Evolutionary conservation across 2,888 invertebrate species (phyloP), one percentile per base, ranked within the genome.

Genomic region (Rhingia campestris): DNA sequence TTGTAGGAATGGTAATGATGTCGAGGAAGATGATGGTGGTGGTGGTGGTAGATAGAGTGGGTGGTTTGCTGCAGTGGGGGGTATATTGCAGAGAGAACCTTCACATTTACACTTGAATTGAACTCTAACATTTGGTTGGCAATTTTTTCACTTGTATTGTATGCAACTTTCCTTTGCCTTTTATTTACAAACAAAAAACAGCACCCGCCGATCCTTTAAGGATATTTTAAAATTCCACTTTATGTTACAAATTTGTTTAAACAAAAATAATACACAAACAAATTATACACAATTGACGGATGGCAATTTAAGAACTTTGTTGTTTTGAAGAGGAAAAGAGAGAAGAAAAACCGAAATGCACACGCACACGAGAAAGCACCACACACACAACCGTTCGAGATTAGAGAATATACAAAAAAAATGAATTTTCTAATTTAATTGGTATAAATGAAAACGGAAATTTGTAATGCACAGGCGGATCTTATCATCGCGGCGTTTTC

Each of bases 401-500:
- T 37, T 22, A 22, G 22, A 22, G 22, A 22, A 22, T 22, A 22
- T 22, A 22, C 22, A 22, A 22, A 22, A 22, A 22, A 80, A 79
- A 39, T n/a, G 22, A 49, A 49, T 9, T 66, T 76, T 76, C 53
- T 58, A 41, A 22, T 64, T 84, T 84, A 84, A 84, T 80, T 84
- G 84, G 84, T 84, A 79, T 84, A 84, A 84, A 84, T 74, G 39
- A 84, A 75, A 84, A 80, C 64, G 80, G 73, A 80, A 84, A 84
- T 84, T 61, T 75, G 61, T 66, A 80, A 80, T 84, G 74, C 84
- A 80, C 84, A 59, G 75, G 80, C 84, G 84, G 84, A 84, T 84
- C 74, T 74, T 84, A 84, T 70, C 84, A 84, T 84, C 84, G 84
- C 84, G 84, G 80, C 84, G 84, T 75, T 84, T 84, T 84, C 84